Evolutionary conservation across 2,888 invertebrate genomes (phyloP).

Genomic region (Amiota mariae): DNA sequence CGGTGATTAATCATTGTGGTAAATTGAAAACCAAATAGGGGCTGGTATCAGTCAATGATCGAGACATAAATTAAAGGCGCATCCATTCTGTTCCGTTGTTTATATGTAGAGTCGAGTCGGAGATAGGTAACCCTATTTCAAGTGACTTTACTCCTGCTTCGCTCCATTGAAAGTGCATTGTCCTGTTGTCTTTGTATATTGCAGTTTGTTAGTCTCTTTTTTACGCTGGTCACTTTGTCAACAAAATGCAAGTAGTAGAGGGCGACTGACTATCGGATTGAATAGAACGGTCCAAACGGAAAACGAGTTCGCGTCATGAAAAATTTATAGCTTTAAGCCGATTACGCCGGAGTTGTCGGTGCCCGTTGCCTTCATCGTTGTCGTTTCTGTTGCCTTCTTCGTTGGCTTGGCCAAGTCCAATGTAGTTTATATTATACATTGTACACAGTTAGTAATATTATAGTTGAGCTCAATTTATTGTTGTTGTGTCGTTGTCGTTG

Average conservation of each 20-base stretch:
- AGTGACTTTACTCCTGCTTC: neutral
- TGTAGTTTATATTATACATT: no score
- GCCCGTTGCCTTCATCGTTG: conserved; percentile 43
- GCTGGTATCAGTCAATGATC: conserved; percentile 41
- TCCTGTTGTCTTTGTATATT: neutral
- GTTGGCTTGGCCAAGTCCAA: no score
- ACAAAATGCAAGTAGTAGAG: neutral
- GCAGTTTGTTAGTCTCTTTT: conserved; percentile 12
- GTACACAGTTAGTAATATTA: neutral
- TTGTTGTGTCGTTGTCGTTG: neutral
- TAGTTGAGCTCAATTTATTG: conserved; percentile 13
- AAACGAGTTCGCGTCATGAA: conserved; percentile 9
- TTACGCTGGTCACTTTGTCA: conserved; percentile 27
- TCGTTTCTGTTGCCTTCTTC: neutral
- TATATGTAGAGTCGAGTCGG: neutral
- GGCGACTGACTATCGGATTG: no score
- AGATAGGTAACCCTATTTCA: neutral
- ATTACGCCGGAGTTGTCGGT: conserved; percentile 48
- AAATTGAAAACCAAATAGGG: conserved; percentile 58
- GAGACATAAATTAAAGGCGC: conserved; percentile 23
- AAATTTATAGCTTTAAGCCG: conserved; percentile 52
- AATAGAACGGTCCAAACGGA: no score
- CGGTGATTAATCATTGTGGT: conserved; percentile 68
- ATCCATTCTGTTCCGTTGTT: neutral
- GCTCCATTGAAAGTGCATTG: neutral